Percentiles rank a stretch among this genome's conserved stretches.
Evolutionary conservation across 2,888 invertebrate species (phyloP).

Genomic region (Sarcophaga variegata): DNA sequence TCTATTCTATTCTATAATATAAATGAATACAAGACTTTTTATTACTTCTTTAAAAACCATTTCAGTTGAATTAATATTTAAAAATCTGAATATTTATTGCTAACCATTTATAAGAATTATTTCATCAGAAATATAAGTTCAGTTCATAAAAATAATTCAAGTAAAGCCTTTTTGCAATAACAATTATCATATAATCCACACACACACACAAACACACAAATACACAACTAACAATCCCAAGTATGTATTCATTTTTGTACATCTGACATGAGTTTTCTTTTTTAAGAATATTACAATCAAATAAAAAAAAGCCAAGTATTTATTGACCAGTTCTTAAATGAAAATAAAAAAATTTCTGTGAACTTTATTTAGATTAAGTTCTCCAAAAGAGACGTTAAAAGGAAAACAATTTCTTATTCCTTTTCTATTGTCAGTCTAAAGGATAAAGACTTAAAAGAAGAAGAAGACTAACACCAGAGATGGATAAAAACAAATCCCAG

Average conservation of each 20-base stretch:
- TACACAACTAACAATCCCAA: not conserved
- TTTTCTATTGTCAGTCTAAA: slow-evolving; percentile 6
- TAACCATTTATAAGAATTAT: too few relatives aligned
- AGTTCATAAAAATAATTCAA: too few relatives aligned
- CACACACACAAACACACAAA: too few relatives aligned
- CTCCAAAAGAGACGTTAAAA: slow-evolving; percentile 31
- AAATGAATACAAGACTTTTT: too few relatives aligned
- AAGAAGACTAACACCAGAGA: slow-evolving; percentile 4
- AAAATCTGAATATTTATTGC: too few relatives aligned
- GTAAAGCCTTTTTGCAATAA: too few relatives aligned
- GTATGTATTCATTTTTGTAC: not conserved
- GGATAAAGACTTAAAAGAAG: not conserved
- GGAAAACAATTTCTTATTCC: slow-evolving; percentile 22
- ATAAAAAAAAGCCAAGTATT: not conserved
- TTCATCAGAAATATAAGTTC: too few relatives aligned
- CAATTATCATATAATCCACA: too few relatives aligned
- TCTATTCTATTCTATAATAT: too few relatives aligned
- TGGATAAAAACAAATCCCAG: slow-evolving; percentile 58
- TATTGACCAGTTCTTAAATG: not conserved
- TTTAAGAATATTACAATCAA: not conserved
- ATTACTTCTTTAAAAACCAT: too few relatives aligned
- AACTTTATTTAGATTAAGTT: slow-evolving; percentile 32
- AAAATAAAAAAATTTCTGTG: slow-evolving; percentile 22
- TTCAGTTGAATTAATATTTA: too few relatives aligned
- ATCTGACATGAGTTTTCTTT: not conserved